Evolutionary conservation across 92 coral and sea anemone species (phyloP), one percentile per base, ranked within the genome.

Genomic region (Epizoanthus illoricatus): DNA sequence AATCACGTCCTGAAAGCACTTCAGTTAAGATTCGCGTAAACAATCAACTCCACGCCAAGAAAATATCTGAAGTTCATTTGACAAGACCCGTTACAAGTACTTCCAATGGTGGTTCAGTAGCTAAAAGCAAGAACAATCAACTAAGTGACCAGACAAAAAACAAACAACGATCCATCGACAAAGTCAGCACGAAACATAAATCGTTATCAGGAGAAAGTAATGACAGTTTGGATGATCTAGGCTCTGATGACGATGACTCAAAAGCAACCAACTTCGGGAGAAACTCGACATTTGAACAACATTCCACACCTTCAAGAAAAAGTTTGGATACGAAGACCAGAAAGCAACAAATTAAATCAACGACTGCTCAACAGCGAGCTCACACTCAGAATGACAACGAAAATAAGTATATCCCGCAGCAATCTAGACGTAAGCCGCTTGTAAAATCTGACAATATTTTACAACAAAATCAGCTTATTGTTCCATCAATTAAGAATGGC

Each of bases 161-260:
- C 56, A 78, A 63, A 49, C 70, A 43, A 43, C 42, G 10, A 78
- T 41, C 58, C 42, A 43, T 41, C 2, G 28, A 45, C 21, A 11
- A 41, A 11, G 36, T n/a, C 21, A 64, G 24, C 5, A 64, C 20
- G 45, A 12, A 62, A 9, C 64, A 54, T 63, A 21, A 45, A 33
- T n/a, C 15, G 17, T 9, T 36, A 43, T 7, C 61, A 63, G 18
- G 47, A 23, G n/a, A 24, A 16, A 21, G n/a, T 17, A 64, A 20
- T 42, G 28, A 19, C 40, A 41, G 10, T 60, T 76, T 76, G 12
- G 70, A 76, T 40, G 81, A 76, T 36, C 65, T 76, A 36, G 70
- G 70, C 65, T 59, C 70, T n/a, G 57, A 76, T 61, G 69, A 76
- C 5, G 69, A 76, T 19, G 69, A 76, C 57, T 15, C 6, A 39